Base-by-base conservation (phyloP, 64 coral and sea anemone genomes). In the Platygyra sinensis region DNA sequence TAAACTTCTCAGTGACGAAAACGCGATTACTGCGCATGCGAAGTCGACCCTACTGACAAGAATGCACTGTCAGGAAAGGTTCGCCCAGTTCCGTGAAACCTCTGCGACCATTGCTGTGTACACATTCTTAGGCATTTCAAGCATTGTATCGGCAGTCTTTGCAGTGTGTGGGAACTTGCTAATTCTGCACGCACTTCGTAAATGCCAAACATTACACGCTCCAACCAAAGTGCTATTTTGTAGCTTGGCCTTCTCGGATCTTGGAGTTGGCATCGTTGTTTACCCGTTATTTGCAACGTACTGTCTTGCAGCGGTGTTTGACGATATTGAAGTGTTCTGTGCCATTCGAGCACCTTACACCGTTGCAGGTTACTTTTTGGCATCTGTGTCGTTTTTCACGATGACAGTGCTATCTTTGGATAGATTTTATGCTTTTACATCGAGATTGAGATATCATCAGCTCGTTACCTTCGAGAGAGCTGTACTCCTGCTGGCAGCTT, bases 241-340 rank as follows among this genome's bases (percentile, higher is more conserved):
- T 25, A 72, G 76, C 42, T 42, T 90, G 28, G 88, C 88, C 4
- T n/a, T 90, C 7, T 90, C 77, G 12, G 78, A 90, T 38, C 36
- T 90, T 72, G 88, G 88, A 0, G 78, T 90, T 38, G 88, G 77
- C 8, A 22, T 72, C 52, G 29, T 90, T 24, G 78, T 59, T 73
- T 25, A 82, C 33, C 19, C 88, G 2, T 80, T 81, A 39, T 83
- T 90, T 73, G 89, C 42, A 4, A 29, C 51, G 42, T 83, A 90
- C 67, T 62, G 59, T 52, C 24, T 90, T 42, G 79, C 89, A 4
- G 50, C 60, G 27, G 73, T 62, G 0, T 38, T 59, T 30, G 60
- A 75, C 15, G 27, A 90, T 8, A 10, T n/a, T 24, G 27, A 18
- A 13, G 15, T 74, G 60, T 90, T 52, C 89, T 83, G 89, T 60